Percentiles rank a stretch among this genome's conserved stretches.
phyloP scores from a whole-genome alignment of 2,888 invertebrate species.

The Allacma fusca region DNA sequence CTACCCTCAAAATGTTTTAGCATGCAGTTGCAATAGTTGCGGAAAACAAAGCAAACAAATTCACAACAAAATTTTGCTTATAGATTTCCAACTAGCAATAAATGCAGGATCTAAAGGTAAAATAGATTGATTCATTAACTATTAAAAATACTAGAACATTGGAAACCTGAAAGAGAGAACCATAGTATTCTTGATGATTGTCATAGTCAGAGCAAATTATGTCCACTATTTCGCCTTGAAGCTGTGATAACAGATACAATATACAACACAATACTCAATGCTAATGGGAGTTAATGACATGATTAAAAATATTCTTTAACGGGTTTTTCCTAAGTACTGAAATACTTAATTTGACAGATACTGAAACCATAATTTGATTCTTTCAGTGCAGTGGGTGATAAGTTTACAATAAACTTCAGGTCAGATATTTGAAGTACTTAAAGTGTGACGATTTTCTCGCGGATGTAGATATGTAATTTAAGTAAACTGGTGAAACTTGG shows the following conservation, averaged over 20 bases:
- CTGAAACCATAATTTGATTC: no score
- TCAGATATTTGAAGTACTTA: no score
- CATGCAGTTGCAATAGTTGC: no score
- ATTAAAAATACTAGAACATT: conserved; percentile 21
- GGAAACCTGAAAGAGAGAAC: conserved; percentile 41
- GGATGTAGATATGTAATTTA: no score
- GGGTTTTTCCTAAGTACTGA: conserved; percentile 17
- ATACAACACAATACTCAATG: conserved; percentile 37
- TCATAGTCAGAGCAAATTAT: conserved; percentile 56
- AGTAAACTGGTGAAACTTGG: no score
- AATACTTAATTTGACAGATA: neutral
- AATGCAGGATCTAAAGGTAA: neutral
- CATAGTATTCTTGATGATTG: conserved; percentile 19
- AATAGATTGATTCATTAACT: neutral
- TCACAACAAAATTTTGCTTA: no score
- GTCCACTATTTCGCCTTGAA: conserved; percentile 59
- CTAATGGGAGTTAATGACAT: neutral
- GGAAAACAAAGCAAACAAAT: no score
- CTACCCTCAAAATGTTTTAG: no score
- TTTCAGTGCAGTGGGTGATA: no score
- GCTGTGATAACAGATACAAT: conserved; percentile 52
- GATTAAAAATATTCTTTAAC: conserved; percentile 11
- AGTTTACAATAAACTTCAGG: no score
- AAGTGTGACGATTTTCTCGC: no score
- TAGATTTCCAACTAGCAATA: neutral